A percentile compares a stretch with the other conserved stretches of the same genome.
These are phyloP conservation scores for Caenorhabditis sp. DNA, from an alignment of 2,888 invertebrate genomes.

Conservation along the genomic window DNA sequence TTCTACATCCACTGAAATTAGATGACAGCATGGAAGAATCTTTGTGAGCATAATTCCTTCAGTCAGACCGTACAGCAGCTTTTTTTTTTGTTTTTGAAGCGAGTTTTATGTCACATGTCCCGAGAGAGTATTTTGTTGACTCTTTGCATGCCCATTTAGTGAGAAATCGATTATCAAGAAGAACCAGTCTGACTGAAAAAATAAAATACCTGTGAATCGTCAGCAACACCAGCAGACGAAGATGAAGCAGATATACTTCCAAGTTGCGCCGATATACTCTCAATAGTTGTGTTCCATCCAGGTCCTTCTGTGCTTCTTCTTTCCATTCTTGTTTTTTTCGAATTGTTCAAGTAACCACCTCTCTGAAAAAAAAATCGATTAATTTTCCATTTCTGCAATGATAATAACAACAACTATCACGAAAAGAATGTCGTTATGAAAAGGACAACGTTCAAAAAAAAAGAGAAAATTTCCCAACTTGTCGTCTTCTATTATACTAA, in stretches of 20 bases:
- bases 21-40: too few relatives aligned
- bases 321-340: not conserved
- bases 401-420: not conserved
- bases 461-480: not conserved
- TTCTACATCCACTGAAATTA: too few relatives aligned
- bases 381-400: not conserved
- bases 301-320: not conserved
- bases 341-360: not conserved
- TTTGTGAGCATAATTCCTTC: too few relatives aligned
- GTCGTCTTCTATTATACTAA: not conserved
- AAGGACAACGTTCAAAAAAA: too few relatives aligned
- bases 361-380: not conserved
- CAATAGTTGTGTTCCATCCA: not conserved
- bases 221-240: not conserved
- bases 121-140: too few relatives aligned
- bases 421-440: not conserved
- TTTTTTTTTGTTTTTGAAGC: too few relatives aligned
- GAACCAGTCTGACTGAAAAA: not conserved
- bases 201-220: not conserved
- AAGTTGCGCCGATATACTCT: not conserved
- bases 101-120: too few relatives aligned
- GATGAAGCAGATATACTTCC: slow-evolving; percentile 5
- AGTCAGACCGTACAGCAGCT: too few relatives aligned
- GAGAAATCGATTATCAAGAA: too few relatives aligned
- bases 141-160: too few relatives aligned